A percentile compares a stretch with the other conserved stretches of the same genome.
Conservation (phyloP, 2,113 vertebrate species). For the Neodon shergylaensis region DNA sequence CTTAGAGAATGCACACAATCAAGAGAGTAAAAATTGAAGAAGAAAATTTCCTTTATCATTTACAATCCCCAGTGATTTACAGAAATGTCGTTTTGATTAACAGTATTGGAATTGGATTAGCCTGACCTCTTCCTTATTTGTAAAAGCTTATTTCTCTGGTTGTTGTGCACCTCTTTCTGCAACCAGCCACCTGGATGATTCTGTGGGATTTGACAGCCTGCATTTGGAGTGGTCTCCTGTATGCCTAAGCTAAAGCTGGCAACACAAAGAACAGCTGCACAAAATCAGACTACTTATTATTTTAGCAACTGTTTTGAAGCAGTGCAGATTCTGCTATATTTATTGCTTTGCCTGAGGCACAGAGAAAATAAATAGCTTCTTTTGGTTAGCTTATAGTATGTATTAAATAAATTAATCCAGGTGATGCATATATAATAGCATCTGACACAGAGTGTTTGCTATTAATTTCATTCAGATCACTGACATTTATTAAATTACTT, state of each 20-base stretch:
- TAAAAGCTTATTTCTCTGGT: neutral
- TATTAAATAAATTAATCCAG: slow-evolving; percentile 32
- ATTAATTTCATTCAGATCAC: slow-evolving; percentile 48
- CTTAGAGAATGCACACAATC: neutral
- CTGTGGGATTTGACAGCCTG: neutral
- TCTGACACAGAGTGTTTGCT: neutral
- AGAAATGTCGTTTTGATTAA: slow-evolving; percentile 58
- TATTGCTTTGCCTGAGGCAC: neutral
- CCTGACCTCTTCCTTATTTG: slow-evolving; percentile 16
- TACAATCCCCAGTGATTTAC: slow-evolving; percentile 46
- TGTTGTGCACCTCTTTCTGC: neutral
- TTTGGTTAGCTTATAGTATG: neutral
- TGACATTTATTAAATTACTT: slow-evolving; percentile 35
- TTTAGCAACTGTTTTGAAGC: slow-evolving; percentile 55
- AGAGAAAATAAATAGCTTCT: slow-evolving; percentile 20
- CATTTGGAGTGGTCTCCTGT: slow-evolving; percentile 24
- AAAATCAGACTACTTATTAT: slow-evolving; percentile 58
- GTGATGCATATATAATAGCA: neutral
- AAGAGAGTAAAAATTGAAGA: slow-evolving; percentile 51
- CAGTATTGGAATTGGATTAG: slow-evolving; percentile 43
- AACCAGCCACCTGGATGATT: slow-evolving; percentile 52
- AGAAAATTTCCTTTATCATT: slow-evolving; percentile 39
- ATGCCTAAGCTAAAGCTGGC: slow-evolving; percentile 13
- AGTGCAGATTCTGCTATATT: slow-evolving; percentile 9
- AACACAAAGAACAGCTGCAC: slow-evolving; percentile 58